Evolutionary conservation across 2,888 invertebrate species (phyloP), one percentile per base, ranked within the genome.

Genomic region (Yponomeuta evonymella): DNA sequence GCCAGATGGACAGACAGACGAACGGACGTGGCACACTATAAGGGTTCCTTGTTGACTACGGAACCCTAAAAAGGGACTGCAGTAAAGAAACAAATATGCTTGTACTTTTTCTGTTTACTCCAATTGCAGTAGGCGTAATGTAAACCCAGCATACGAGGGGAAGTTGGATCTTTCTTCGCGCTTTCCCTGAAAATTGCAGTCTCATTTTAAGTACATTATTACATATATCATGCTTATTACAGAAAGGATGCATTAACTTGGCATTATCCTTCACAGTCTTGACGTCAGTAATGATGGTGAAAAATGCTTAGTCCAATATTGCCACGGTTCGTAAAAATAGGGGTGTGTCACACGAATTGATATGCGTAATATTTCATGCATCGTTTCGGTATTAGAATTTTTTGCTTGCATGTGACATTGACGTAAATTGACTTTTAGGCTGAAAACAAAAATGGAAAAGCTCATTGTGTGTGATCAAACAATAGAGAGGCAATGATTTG

Each of bases 201-300:
- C 68, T 68, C 51, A 51, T 30, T 36, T 67, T 51, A 68, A 68
- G 75, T 76, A 76, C 77, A 76, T 77, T 77, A 80, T 79, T 75
- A 76, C 79, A 74, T 76, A 76, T 76, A 76, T 74, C 76, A 79
- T 68, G 62, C 63, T 78, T 68, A 68, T 68, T 68, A 48, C 68
- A 76, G 77, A 76, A 76, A 78, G 75, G 80, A 82, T 79, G 81
- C 81, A 65, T 65, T 70, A 70, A 70, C 65, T 64, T 65, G 65
- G 65, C 43, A 80, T 83, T 82, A 83, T 82, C 81, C 79, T 80
- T 83, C 79, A 81, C 75, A 15, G 72, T 79, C 79, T 73, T 79
- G 79, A 77, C 78, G 76, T 72, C 75, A 76, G 77, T 84, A 84
- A 85, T 84, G 84, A 84, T 80, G 82, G 79, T 84, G 84, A 85